Base-by-base conservation (phyloP, 2,113 vertebrate genomes). In the Hippocampus comes region DNA sequence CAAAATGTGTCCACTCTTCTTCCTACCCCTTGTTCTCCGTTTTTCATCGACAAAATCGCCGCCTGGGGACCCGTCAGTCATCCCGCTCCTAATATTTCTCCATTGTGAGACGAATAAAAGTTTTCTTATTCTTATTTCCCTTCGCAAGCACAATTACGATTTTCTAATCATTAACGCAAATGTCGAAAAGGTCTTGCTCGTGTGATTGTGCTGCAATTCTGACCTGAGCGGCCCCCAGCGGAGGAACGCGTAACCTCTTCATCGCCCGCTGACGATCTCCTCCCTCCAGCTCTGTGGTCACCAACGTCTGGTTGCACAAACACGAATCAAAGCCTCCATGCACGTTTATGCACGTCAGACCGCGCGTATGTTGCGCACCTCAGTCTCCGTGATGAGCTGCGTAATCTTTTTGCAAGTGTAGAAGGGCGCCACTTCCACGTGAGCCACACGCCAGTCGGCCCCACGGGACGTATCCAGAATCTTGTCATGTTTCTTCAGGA, bases 341-440 rank as follows among this genome's bases (percentile, higher is more conserved):
- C 18, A 21, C 18, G 41, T 14, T 2, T 57, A 48, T 21, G n/a
- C 42, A 38, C 14, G 41, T 61, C 55, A n/a, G 7, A 9, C 34
- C 2, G 9, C 2, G 17, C 0, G 0, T 48, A 27, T 67, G 34
- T 38, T 25, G 23, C 65, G 53, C 83, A 99, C 97, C 95, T 99
- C 97, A 8, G 97, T 98, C 92, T 99, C 97, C 0, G 95, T 96
- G 89, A 99, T 99, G 63, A 99, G 94, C 89, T 98, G 97, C 59
- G 96, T 98, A 91, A 99, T 99, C 92, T 99, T 99, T 89, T 99
- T 99, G 94, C 97, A 98, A 46, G 94, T 99, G 88, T 98, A 99
- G 90, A 99, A 99, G 3, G 97, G 95, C 2, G 97, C 97, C 90
- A 98, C 95, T 86, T 99, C 97, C 85, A 99, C 97, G 20, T 99